phyloP scores from a whole-genome alignment of 2,797 vertebrate genomes.

The Scleropages formosus region DNA sequence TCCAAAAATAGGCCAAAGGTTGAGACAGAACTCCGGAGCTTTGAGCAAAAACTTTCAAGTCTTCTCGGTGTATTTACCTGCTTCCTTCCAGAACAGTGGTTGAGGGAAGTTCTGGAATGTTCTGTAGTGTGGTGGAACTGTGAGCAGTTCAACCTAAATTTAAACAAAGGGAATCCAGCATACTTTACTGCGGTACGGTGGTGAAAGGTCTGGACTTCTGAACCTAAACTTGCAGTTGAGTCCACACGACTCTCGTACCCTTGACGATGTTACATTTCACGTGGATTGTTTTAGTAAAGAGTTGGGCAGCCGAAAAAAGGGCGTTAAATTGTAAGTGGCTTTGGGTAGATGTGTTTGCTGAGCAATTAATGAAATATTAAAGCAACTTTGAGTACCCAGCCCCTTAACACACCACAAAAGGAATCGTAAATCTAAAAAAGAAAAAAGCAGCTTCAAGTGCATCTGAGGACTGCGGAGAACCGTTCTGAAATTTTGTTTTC shows the following conservation, averaged over 20 bases:
- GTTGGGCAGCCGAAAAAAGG: background rate
- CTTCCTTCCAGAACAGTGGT: background rate
- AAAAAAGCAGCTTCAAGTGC: too few species aligned
- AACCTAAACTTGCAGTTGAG: too few species aligned
- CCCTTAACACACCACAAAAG: background rate
- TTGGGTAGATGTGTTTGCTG: background rate
- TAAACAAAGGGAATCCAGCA: too few species aligned
- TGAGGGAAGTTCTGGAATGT: too few species aligned
- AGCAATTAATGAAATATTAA: slow-evolving; percentile 17
- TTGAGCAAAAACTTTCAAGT: slow-evolving; percentile 16
- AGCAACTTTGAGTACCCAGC: slow-evolving; percentile 4
- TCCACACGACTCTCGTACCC: background rate
- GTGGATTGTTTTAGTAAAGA: background rate
- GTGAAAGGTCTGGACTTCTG: too few species aligned
- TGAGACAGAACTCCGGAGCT: slow-evolving; percentile 18
- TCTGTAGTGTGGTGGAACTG: background rate
- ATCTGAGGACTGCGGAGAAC: too few species aligned
- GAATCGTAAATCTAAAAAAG: background rate
- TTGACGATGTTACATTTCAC: background rate
- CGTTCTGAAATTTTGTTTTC: too few species aligned
- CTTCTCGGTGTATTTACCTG: slow-evolving; percentile 13
- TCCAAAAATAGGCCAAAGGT: slow-evolving; percentile 21
- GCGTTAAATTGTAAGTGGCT: too few species aligned
- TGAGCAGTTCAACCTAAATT: background rate
- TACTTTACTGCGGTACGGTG: too few species aligned